Evolutionary conservation across 2,888 invertebrate species (phyloP), one percentile per base, ranked within the genome.

Genomic region (Tetranychus truncatus): DNA sequence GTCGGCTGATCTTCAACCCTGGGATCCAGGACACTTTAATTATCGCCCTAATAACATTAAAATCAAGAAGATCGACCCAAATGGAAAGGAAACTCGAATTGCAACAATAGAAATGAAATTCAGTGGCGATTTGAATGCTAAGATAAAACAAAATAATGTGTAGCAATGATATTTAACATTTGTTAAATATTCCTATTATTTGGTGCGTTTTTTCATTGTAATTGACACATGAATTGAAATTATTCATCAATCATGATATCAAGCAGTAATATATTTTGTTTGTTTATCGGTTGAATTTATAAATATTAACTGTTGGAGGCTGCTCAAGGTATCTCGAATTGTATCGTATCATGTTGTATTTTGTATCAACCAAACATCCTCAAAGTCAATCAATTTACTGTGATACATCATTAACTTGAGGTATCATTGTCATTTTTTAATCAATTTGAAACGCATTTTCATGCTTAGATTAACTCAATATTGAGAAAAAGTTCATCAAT

Each of bases 1-100:
- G 44, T 87, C 87, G 74, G 87, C 87, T 8, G 85, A 87, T 77
- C 84, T 85, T 1, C 91, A 91, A 81, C 20, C 69, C 20, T 69
- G 69, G 69, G 69, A 81, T 21, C 69, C 69, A 55, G 55, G 55
- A 2, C 55, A 55, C 55, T 55, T 55, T 55, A 15, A 55, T 55
- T 55, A 55, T 55, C 55, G 55, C 15, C 55, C 55, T 15, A 55
- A 55, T 7, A 5, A 15, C 5, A 15, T 55, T 55, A 55, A 55
- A 55, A 15, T 15, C 55, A 55, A 15, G 0, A 55, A 9, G 15
- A 55, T 15, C 2, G 55, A 55, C 2, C 11, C 15, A 9, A 55
- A 55, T 55, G 9, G 55, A 15, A 55, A 55, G 9, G 55, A 55
- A 7, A 15, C 55, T 34, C 34, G 5, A 7, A 55, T 55, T 15